Evolutionary conservation across 2,888 invertebrate species (phyloP).

Genomic region (Torymus tubicola): DNA sequence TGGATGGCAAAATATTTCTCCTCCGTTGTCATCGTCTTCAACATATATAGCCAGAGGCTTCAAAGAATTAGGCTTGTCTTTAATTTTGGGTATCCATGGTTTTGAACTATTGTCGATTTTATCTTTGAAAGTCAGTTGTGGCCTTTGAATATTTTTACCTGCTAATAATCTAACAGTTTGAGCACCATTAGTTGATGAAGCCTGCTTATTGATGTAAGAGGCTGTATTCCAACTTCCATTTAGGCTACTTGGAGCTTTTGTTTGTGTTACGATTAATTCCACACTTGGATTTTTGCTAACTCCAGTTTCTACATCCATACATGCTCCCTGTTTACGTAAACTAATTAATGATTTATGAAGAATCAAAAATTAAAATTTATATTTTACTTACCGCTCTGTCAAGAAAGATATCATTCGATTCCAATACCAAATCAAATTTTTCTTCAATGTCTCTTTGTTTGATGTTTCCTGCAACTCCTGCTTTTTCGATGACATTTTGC

Average conservation of each 20-base stretch:
- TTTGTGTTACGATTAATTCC: constrained; percentile 77
- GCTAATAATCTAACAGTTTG: constrained; percentile 80
- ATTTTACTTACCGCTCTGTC: constrained; percentile 85
- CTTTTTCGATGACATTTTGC: constrained; percentile 78
- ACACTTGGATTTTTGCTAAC: constrained; percentile 79
- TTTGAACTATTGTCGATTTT: constrained; percentile 88
- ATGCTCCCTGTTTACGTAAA: constrained; percentile 68
- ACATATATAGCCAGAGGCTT: constrained; percentile 87
- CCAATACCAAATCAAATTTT: constrained; percentile 86
- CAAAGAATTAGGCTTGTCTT: constrained; percentile 91
- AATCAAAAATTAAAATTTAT: constrained; percentile 14
- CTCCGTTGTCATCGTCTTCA: constrained; percentile 82
- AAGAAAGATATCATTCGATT: constrained; percentile 89
- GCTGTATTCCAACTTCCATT: constrained; percentile 82
- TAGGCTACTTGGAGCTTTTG: constrained; percentile 73
- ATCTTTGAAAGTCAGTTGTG: constrained; percentile 90
- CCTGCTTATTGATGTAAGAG: constrained; percentile 36
- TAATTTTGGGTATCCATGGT: constrained; percentile 90
- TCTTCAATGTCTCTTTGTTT: constrained; percentile 80
- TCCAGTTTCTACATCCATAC: constrained; percentile 83
- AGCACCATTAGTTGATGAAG: not conserved
- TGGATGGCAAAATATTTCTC: constrained; percentile 81
- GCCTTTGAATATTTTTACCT: constrained; percentile 86
- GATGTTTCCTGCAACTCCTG: constrained; percentile 80
- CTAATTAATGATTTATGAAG: not conserved